Base-by-base conservation (phyloP, 2,888 invertebrate species). In the Spodoptera picta region DNA sequence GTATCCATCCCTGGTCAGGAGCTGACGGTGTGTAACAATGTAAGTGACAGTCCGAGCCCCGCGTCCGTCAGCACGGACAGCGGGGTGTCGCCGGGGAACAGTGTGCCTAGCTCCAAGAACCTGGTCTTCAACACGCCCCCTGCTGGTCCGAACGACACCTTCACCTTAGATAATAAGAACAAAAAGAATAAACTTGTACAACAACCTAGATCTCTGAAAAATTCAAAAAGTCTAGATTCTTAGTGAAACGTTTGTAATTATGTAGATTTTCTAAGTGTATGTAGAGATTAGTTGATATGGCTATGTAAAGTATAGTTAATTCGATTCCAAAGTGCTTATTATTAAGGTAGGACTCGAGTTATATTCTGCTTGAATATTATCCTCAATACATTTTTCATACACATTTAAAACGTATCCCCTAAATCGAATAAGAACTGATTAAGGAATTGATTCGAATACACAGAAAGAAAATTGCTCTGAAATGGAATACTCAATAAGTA, bases 251-350 rank as follows among this genome's bases (percentile, higher is more conserved):
- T 89, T 90, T 93, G 93, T 93, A 93, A 93, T 92, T 92, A 93
- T 92, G 93, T 94, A 94, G 93, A 93, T 94, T 94, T 94, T 94
- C 90, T 94, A 94, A 92, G 86, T 94, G 93, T 94, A 92, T 81
- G 88, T 92, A 92, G 92, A 66, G 74, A 87, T 85, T 89, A 89
- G 89, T 84, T 83, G 75, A 83, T 58, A 72, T 75, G 80, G 79
- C 73, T 81, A 82, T 89, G 86, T 90, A 88, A 88, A 90, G 88
- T 88, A 83, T 74, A 65, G 66, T 70, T 88, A 66, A 83, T 88
- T 93, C 93, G 92, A 90, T 90, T 92, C 90, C 87, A 90, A 89
- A 90, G 88, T 89, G 93, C 92, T 93, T 93, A 90, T 65, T 41
- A 60, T 52, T 65, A 69, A 69, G 72, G 45, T 43, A 51, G 6